A percentile compares a stretch with the other conserved stretches of the same genome.
Conservation (phyloP, 2,797 vertebrate genomes). For the Diplodus puntazzo region DNA sequence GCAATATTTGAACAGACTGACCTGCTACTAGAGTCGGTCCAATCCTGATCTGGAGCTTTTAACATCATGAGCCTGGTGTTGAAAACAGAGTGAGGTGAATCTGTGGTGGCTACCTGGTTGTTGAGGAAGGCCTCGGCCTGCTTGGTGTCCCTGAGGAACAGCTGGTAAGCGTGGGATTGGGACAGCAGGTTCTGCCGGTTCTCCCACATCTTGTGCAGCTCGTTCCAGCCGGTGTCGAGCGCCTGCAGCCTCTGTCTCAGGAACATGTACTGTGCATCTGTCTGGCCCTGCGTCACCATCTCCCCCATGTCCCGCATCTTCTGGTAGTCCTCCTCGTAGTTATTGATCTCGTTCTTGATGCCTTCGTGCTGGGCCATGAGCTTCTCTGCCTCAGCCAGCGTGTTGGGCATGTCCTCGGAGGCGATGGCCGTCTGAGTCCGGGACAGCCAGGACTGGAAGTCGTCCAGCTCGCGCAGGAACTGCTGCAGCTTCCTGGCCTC, state of each 20-base stretch:
- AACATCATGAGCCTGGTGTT: too few species aligned
- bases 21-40: background rate
- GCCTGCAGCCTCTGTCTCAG: constrained; percentile 93
- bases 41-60: background rate
- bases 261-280: constrained; percentile 97
- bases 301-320: constrained; percentile 98
- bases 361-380: constrained; percentile 94
- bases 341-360: constrained; percentile 95
- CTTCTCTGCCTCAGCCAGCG: constrained; percentile 92
- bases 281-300: constrained; percentile 96
- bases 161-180: constrained; percentile 94
- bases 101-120: constrained; percentile 83
- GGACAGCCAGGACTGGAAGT: constrained; percentile 97
- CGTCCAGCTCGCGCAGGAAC: constrained; percentile 94
- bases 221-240: constrained; percentile 95
- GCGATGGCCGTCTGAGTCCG: constrained; percentile 95
- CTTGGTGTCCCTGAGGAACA: constrained; percentile 92
- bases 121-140: constrained; percentile 88
- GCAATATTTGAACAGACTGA: too few species aligned
- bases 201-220: constrained; percentile 98
- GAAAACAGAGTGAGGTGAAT: too few species aligned
- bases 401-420: constrained; percentile 97
- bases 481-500: constrained; percentile 97
- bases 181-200: constrained; percentile 95
- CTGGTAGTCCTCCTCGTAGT: constrained; percentile 97